Evolutionary conservation across 2,888 invertebrate species (phyloP).

Genomic region (Sericinus montela): DNA sequence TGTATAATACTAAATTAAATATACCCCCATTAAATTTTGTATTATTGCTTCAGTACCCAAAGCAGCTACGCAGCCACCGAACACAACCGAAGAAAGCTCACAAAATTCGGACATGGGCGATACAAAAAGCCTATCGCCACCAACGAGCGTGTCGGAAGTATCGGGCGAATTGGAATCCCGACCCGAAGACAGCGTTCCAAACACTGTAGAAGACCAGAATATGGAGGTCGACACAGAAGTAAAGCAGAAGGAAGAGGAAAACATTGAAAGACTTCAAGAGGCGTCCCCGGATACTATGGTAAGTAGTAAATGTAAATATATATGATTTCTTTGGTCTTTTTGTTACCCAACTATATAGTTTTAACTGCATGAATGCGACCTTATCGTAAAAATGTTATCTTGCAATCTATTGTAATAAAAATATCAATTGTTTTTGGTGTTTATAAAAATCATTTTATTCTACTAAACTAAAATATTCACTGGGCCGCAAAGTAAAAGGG

Average conservation of each 20-base stretch:
- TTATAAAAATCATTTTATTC: too few species aligned
- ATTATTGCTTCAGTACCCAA: slow-evolving; percentile 39
- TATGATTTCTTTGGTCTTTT: too few species aligned
- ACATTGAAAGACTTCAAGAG: slow-evolving; percentile 14
- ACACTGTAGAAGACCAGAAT: slow-evolving; percentile 13
- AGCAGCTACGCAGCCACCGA: slow-evolving; percentile 42
- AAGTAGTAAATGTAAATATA: too few species aligned
- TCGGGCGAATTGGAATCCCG: slow-evolving; percentile 44
- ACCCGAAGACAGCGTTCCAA: slow-evolving; percentile 17
- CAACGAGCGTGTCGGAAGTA: slow-evolving; percentile 53
- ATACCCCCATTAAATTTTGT: too few species aligned
- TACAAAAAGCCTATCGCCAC: slow-evolving; percentile 57
- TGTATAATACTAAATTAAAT: too few species aligned
- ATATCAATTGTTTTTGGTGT: too few species aligned
- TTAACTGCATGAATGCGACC: too few species aligned
- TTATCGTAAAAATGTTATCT: too few species aligned
- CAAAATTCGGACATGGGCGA: slow-evolving; percentile 62
- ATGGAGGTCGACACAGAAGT: slow-evolving; percentile 18
- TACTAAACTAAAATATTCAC: too few species aligned
- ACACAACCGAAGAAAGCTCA: slow-evolving; percentile 57
- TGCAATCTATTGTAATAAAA: too few species aligned
- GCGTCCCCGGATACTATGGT: slow-evolving; percentile 14
- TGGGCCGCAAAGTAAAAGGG: too few species aligned
- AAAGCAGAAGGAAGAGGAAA: slow-evolving; percentile 17
- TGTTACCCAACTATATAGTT: too few species aligned